Conservation (phyloP, 2,797 vertebrate genomes). For the Myotis findleyi region DNA sequence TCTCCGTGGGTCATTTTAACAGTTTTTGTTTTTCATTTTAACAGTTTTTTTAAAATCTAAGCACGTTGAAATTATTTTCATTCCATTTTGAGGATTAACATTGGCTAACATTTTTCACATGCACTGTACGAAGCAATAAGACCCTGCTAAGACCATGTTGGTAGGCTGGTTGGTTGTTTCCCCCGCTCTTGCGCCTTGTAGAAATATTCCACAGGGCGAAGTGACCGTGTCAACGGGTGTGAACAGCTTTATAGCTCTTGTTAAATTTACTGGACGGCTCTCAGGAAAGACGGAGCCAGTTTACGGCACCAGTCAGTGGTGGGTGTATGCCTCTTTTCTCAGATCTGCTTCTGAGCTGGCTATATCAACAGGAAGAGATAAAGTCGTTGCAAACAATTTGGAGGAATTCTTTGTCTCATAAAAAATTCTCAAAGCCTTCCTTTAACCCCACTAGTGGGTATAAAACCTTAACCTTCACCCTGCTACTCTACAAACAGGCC, state of each 20-base stretch:
- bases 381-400: not conserved
- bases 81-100: not conserved
- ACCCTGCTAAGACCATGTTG: not conserved
- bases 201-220: not conserved
- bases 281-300: not conserved
- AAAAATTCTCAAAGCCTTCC: not conserved
- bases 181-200: not conserved
- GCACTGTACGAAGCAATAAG: not conserved
- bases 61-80: not conserved
- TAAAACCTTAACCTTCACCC: not conserved
- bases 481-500: not conserved
- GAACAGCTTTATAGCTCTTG: not conserved
- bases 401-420: not conserved
- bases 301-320: not conserved
- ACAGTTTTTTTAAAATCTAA: not conserved
- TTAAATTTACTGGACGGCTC: not conserved
- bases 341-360: constrained; percentile 26
- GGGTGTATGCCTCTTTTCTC: not conserved
- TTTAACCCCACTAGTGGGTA: not conserved
- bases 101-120: not conserved
- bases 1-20: not conserved
- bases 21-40: not conserved
- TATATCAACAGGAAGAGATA: not conserved
- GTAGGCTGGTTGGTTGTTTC: not conserved
- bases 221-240: not conserved